Base-by-base conservation (phyloP, 2,797 vertebrate genomes). In the Gobionotothen gibberifrons region DNA sequence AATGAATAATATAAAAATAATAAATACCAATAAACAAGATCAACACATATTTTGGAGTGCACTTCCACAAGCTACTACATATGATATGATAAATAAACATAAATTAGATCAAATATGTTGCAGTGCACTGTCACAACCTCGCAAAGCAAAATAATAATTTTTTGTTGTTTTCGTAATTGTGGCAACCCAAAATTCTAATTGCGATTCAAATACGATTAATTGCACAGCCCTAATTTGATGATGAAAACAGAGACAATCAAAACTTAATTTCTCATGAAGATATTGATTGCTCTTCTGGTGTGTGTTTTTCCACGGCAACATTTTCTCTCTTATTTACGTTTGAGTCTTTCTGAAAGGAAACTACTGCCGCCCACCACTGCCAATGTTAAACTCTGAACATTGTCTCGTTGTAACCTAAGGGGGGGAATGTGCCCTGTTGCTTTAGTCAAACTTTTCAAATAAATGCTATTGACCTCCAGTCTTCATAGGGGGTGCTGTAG, bases 361-460 rank as follows among this genome's bases (percentile, higher is more conserved):
- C 44, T 9, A 14, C 47, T 44, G 59, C 55, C n/a, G 9, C 69
- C 69, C 54, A 67, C 48, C 19, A 19, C 52, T 51, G 49, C 57
- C 53, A 6, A 21, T 60, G 40, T 62, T 60, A 60, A 72, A 74
- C 54, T 55, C 71, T 22, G 16, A 48, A 54, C 56, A 16, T 42
- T 12, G 21, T 49, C 73, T 63, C 39, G 5, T 63, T 32, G 29
- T 44, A 46, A 65, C 62, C 71, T 42, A 46, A 46, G 56, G 47
- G 43, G 15, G 26, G 7, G 17, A 46, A 36, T 10, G 74, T 48
- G 65, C 21, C 65, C 68, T 69, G 65, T 74, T 79, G 66, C 73
- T 42, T 39, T 57, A 67, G 58, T 81, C 79, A 82, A 87, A 91
- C 79, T 88, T 90, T 90, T 78, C 84, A 84, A 81, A 83, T 89